Evolutionary conservation across 2,113 vertebrate species (phyloP), one percentile per base, ranked within the genome.

Genomic region (Chlorodrepanis virens): DNA sequence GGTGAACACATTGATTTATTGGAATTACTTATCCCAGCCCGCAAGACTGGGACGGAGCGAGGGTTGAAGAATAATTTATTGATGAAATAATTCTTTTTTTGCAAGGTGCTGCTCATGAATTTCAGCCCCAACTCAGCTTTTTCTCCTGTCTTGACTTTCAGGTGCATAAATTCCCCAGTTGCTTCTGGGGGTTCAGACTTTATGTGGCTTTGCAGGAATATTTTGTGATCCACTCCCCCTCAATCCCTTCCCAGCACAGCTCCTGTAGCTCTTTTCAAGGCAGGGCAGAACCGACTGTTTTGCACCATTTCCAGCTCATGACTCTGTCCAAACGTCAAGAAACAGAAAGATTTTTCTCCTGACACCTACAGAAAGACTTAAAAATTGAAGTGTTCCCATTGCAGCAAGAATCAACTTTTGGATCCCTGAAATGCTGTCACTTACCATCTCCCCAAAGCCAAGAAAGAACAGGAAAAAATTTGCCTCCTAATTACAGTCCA

Each of bases 11-110:
- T 1, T 57, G 45, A 39, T 44, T 65, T 35, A 24, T 7, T 40
- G 6, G 15, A 21, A 27, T 70, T 77, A 52, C 10, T 74, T 35
- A 35, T 4, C 2, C 13, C 22, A 39, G 4, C 44, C 44, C 42
- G 33, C 17, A 64, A 22, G 35, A 12, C 29, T 47, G 0, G 1
- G 19, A 40, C 2, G 3, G 33, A 65, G 31, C 0, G 0, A 44
- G 52, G 6, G 4, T 9, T 83, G 53, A 57, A 83, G 52, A 85
- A 72, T 15, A 22, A 44, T 29, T 83, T 68, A 24, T 63, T 19
- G 21, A 5, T 14, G 11, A 77, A 83, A 50, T 16, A 28, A 65
- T 39, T n/a, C 0, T 18, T n/a, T 33, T 49, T 44, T 60, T 56
- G 22, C 56, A 35, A 65, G 50, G 22, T 4, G 9, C 27, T 37